Conservation (phyloP, 2,113 vertebrate genomes). For the Pristiophorus japonicus region DNA sequence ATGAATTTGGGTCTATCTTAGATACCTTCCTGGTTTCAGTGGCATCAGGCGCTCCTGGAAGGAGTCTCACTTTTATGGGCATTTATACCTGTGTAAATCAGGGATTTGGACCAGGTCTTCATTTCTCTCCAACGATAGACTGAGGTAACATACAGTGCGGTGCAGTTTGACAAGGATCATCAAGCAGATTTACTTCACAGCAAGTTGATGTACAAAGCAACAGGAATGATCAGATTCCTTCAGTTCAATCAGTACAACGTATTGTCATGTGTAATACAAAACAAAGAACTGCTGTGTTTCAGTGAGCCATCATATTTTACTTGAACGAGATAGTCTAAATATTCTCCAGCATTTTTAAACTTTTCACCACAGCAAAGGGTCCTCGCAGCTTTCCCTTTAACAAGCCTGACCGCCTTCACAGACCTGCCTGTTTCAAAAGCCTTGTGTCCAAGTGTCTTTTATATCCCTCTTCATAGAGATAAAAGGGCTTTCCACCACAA, state of each 20-base stretch:
- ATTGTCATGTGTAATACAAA: background rate
- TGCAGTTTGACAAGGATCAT: background rate
- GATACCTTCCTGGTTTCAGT: background rate
- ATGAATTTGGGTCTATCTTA: background rate
- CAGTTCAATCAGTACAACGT: background rate
- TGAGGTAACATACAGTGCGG: background rate
- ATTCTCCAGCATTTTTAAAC: background rate
- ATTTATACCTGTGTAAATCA: too few species aligned
- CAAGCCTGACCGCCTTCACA: background rate
- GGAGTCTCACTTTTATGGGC: background rate
- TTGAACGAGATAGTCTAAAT: background rate
- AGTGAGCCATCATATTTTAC: background rate
- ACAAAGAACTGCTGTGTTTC: background rate
- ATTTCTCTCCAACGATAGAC: background rate
- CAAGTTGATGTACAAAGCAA: background rate
- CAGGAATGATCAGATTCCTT: background rate
- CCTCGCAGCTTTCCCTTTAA: background rate
- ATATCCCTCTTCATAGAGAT: background rate
- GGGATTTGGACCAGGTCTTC: background rate
- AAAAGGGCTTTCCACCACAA: background rate
- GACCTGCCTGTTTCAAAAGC: background rate
- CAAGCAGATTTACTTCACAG: background rate
- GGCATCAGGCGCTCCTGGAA: background rate
- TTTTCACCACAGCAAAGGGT: background rate
- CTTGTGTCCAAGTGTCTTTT: background rate